phyloP scores from a whole-genome alignment of 1,140 invertebrate genomes.

The roundworm (Caenorhabditis elegans) region DNA sequence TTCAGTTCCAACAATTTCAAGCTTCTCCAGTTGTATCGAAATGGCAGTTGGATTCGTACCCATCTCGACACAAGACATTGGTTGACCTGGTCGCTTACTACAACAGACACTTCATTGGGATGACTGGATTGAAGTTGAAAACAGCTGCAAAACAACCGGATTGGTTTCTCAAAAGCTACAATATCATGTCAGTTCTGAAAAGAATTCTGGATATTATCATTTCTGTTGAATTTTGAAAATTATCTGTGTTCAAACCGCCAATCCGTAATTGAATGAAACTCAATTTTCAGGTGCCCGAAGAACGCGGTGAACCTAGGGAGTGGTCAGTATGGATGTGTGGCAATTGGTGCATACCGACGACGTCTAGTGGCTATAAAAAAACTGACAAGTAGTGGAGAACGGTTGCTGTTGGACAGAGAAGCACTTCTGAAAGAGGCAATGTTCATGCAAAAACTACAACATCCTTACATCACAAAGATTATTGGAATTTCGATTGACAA shows the following conservation, averaged over 20 bases:
- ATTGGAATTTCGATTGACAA: not conserved
- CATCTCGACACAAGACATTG: not conserved
- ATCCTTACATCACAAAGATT: slow-evolving; percentile 2
- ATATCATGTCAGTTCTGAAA: no score
- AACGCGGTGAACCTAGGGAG: not conserved
- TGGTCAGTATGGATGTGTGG: not conserved
- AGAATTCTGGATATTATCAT: no score
- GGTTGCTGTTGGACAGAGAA: not conserved
- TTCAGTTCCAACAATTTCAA: not conserved
- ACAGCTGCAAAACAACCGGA: not conserved
- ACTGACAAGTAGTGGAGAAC: not conserved
- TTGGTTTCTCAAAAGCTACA: not conserved
- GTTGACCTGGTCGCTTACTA: not conserved
- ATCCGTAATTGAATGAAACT: no score
- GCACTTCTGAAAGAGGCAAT: not conserved
- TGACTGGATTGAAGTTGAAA: not conserved
- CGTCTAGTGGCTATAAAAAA: not conserved
- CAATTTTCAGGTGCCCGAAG: not conserved
- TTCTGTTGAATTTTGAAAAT: no score
- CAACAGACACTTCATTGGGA: not conserved
- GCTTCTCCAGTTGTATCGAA: no score
- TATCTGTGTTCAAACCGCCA: no score
- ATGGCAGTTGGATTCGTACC: not conserved
- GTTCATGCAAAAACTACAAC: not conserved
- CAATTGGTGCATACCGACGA: not conserved